Base-by-base conservation (phyloP, 2,797 vertebrate genomes). In the Anguilla pacifica region DNA sequence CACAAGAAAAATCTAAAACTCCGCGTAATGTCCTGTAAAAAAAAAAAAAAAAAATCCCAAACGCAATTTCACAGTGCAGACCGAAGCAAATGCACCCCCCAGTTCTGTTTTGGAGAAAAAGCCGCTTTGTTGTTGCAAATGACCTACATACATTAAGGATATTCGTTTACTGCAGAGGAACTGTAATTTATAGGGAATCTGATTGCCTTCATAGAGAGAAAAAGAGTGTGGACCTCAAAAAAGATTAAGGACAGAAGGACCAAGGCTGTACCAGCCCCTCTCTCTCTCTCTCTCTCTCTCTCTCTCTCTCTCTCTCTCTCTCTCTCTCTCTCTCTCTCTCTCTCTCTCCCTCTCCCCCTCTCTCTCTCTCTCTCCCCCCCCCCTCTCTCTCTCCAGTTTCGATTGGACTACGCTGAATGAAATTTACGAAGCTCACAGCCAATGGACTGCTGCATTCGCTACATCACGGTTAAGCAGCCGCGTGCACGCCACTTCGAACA, bases 381-480 rank as follows among this genome's bases (percentile, higher is more conserved):
- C 11, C 35, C 10, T 91, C 91, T 83, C 86, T 92, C 46, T 43
- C 86, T 88, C 86, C 87, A 86, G 86, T 93, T 95, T 94, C 96
- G 90, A 98, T 98, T 98, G 97, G 97, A 95, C 96, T 95, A 97
- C 95, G 95, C 94, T 90, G 95, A 95, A 95, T 96, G 95, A 96
- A 97, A 97, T 97, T 96, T 97, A 95, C 96, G 92, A 93, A 97
- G 96, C 96, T 95, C 74, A 94, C 97, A 98, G 96, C 97, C 97
- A 98, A 98, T 98, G 89, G 96, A 94, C 95, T 96, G 93, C 95
- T 90, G 95, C 96, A 95, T 95, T 92, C 96, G 95, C 94, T 96
- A 94, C 96, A 96, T 97, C 96, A 91, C 96, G 94, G 92, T 94
- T 94, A 95, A 95, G 91, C 93, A 95, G 94, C 90, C 87, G 90